Conservation (phyloP, 2,888 invertebrate species). For the Abrostola tripartita region DNA sequence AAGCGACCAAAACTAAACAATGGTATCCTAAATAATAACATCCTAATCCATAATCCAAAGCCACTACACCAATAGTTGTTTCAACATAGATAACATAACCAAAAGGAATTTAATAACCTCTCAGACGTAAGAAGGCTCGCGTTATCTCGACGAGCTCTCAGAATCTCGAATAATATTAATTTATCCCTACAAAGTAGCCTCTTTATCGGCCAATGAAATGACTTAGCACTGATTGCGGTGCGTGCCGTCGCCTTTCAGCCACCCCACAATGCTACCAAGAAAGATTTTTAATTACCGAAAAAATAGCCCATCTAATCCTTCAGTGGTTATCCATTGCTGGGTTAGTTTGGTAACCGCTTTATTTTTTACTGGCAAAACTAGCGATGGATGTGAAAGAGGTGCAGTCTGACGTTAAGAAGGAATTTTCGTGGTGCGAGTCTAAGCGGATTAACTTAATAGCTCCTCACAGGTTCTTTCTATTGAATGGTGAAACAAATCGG, state of each 20-base stretch:
- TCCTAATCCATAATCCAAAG: slow-evolving; percentile 10
- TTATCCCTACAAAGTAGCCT: slow-evolving; percentile 70
- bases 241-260: slow-evolving; percentile 55
- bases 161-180: slow-evolving; percentile 74
- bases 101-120: slow-evolving; percentile 43
- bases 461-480: slow-evolving; percentile 78
- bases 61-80: slow-evolving; percentile 19
- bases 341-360: background rate
- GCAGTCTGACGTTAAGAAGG: accelerated
- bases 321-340: slow-evolving; percentile 8
- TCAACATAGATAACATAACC: slow-evolving; percentile 30
- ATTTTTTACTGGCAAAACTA: accelerated
- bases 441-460: slow-evolving; percentile 79
- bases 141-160: slow-evolving; percentile 53
- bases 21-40: background rate
- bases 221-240: slow-evolving; percentile 78
- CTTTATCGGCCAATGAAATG: slow-evolving; percentile 74
- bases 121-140: slow-evolving; percentile 34
- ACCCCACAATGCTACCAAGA: slow-evolving; percentile 26
- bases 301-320: background rate
- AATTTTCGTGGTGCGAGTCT: slow-evolving; percentile 31
- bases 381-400: slow-evolving; percentile 15
- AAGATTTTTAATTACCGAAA: slow-evolving; percentile 42
- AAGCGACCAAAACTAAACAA: too few species aligned
- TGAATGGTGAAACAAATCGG: slow-evolving; percentile 78